Evolutionary conservation across 2,888 invertebrate genomes (phyloP), one percentile per base, ranked within the genome.

Genomic region (Andrena camellia): DNA sequence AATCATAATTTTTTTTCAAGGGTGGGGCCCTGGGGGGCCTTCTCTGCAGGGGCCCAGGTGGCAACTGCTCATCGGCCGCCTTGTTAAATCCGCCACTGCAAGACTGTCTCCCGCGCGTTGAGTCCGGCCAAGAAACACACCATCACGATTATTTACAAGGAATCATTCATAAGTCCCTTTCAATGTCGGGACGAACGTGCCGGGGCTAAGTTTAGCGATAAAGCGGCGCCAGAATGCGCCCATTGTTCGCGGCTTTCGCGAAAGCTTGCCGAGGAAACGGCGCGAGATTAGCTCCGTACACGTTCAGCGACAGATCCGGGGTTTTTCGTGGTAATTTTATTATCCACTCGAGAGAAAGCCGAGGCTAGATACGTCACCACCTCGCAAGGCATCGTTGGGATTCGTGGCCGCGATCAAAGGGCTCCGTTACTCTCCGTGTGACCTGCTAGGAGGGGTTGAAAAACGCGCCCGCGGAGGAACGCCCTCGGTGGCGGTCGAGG

Each of bases 91-190:
- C 35, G 10, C 10, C 35, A 35, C 35, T 10, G 10, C 35, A 35
- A 10, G 10, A 35, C 10, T 4, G 13, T 42, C 3, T 42, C 13
- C 42, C 13, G 42, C 42, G 3, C 3, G 42, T 42, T 13, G n/a
- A 52, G 8, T 2, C 52, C 6, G 8, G 52, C n/a, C 20, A 20
- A 52, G 20, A 26, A 8, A 10, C 23, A 57, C 10, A 20, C 4
- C 23, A 26, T 10, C 20, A n/a, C 68, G 72, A 79, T 70, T 79
- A 79, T 79, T 81, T 81, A 83, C 81, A 81, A 81, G 48, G 82
- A 81, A 67, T 81, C 81, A 68, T 82, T 82, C 82, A 75, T 71
- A 63, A 71, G 70, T 75, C 57, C 67, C 74, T 74, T 80, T 80
- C 62, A 63, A 79, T 67, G 73, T 60, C 67, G 42, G 48, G 10